phyloP scores from a whole-genome alignment of 2,113 vertebrate species.

The Holacanthus passer region DNA sequence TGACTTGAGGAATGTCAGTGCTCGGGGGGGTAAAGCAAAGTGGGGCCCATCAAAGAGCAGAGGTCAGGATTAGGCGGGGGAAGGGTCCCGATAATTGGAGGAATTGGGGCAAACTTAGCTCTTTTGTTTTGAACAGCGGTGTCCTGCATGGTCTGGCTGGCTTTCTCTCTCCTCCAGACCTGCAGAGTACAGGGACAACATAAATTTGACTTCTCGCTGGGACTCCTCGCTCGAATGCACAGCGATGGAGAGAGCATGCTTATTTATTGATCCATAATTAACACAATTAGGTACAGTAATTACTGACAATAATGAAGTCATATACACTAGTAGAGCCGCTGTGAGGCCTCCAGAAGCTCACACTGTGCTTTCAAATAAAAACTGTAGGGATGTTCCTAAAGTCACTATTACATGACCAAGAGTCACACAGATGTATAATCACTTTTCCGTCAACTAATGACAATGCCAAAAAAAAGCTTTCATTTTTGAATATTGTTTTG shows the following conservation, averaged over 20 bases:
- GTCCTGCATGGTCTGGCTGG: conserved; percentile 80
- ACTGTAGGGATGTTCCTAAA: neutral
- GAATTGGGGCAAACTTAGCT: conserved; percentile 82
- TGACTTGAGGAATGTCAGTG: conserved; percentile 81
- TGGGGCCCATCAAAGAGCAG: conserved; percentile 77
- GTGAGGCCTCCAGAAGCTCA: neutral
- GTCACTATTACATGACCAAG: neutral
- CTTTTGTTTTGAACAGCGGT: conserved; percentile 87
- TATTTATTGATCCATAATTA: conserved; percentile 31
- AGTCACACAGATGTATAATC: neutral
- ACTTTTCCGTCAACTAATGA: neutral
- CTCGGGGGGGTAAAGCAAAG: conserved; percentile 61
- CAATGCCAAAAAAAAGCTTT: neutral
- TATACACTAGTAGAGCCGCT: neutral
- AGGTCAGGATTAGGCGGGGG: conserved; percentile 82
- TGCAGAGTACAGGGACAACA: conserved; percentile 69
- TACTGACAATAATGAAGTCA: conserved; percentile 2
- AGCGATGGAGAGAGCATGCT: neutral
- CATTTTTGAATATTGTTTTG: neutral
- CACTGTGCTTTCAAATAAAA: neutral
- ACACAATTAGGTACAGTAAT: conserved; percentile 27
- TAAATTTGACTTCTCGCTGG: conserved; percentile 68
- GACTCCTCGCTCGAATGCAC: conserved; percentile 21
- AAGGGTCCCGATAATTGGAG: conserved; percentile 80
- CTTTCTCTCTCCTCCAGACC: conserved; percentile 67